phyloP scores from a whole-genome alignment of 2,888 invertebrate species.

The Chydorus sphaericus region DNA sequence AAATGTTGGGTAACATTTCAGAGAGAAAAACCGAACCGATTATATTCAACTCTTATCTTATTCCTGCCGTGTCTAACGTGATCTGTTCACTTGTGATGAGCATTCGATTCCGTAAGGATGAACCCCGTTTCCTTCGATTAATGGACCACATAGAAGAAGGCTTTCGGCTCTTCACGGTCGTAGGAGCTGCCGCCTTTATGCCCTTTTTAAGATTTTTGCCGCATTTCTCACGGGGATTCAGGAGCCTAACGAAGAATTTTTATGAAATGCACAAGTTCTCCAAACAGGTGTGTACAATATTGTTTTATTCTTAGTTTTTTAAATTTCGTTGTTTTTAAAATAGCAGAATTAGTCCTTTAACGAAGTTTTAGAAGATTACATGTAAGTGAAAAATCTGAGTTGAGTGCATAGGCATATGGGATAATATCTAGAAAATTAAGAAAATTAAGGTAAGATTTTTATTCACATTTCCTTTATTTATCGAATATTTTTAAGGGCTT shows the following conservation, averaged over 20 bases:
- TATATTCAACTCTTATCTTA: constrained; percentile 57
- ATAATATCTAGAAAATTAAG: too few relatives aligned
- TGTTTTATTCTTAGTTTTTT: too few relatives aligned
- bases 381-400: too few relatives aligned
- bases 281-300: constrained; percentile 59
- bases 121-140: constrained; percentile 58
- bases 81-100: constrained; percentile 85
- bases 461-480: too few relatives aligned
- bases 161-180: constrained; percentile 68
- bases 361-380: too few relatives aligned
- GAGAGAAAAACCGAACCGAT: constrained; percentile 47
- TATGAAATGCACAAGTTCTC: constrained; percentile 73
- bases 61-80: constrained; percentile 73
- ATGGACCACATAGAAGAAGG: constrained; percentile 79
- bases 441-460: too few relatives aligned
- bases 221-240: too few relatives aligned
- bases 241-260: too few relatives aligned
- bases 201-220: constrained; percentile 55
- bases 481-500: too few relatives aligned
- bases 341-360: too few relatives aligned
- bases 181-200: constrained; percentile 67
- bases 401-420: too few relatives aligned
- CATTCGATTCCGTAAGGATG: constrained; percentile 62
- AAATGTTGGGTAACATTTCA: constrained; percentile 49
- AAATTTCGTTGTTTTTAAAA: too few relatives aligned